A percentile compares a stretch with the other conserved stretches of the same genome.
Evolutionary conservation across 2,888 invertebrate species (phyloP).

Genomic region (Cremastinae sp.): DNA sequence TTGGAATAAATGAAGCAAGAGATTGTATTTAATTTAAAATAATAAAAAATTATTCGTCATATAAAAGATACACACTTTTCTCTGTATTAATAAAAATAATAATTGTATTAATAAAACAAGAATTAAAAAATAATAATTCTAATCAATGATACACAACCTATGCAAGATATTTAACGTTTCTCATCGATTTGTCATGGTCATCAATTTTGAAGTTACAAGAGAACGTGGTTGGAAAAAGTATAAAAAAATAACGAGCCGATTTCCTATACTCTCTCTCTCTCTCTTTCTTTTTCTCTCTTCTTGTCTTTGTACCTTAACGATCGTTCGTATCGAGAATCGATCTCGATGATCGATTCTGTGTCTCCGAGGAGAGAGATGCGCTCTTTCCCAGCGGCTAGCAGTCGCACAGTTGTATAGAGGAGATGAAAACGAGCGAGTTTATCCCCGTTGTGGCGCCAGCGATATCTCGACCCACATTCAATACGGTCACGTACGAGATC

Average conservation of each 20-base stretch:
- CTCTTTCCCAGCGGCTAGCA: slow-evolving; percentile 32
- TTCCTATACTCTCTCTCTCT: slow-evolving; percentile 27
- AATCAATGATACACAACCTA: too few relatives aligned
- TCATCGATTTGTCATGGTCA: slow-evolving; percentile 6
- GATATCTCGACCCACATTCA: slow-evolving; percentile 60
- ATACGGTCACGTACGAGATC: slow-evolving; percentile 56
- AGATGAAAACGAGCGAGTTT: slow-evolving; percentile 18
- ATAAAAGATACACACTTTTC: too few relatives aligned
- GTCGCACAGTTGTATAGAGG: slow-evolving; percentile 6
- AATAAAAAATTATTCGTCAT: too few relatives aligned
- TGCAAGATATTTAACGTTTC: slow-evolving; percentile 5
- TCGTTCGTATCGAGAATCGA: slow-evolving; percentile 47
- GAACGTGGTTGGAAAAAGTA: too few relatives aligned
- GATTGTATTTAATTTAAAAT: too few relatives aligned
- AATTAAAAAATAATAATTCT: too few relatives aligned
- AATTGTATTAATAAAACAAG: too few relatives aligned
- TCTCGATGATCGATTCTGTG: slow-evolving; percentile 50
- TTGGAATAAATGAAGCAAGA: too few relatives aligned
- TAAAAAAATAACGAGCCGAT: too few relatives aligned
- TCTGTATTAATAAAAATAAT: too few relatives aligned
- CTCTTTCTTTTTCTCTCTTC: slow-evolving; percentile 16
- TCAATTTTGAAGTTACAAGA: neutral
- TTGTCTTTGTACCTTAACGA: slow-evolving; percentile 18
- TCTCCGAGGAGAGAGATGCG: slow-evolving; percentile 7
- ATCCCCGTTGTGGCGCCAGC: slow-evolving; percentile 52